Evolutionary conservation across 64 coral and sea anemone genomes (phyloP).

Genomic region (Pachyseris speciosa): DNA sequence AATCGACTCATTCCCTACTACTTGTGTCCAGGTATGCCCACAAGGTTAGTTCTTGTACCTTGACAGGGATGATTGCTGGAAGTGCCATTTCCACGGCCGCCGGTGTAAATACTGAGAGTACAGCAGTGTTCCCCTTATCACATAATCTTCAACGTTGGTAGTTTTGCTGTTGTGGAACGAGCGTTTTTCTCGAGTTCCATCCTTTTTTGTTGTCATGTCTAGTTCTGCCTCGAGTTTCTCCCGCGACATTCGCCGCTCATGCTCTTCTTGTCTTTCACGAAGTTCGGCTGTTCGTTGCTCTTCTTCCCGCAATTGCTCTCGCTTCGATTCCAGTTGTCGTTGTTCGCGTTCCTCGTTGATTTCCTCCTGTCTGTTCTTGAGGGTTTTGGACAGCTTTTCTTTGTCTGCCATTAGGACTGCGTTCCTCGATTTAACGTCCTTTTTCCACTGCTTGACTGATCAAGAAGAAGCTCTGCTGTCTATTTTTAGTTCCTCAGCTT

Average conservation of each 20-base stretch:
- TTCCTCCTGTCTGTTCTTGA: neutral
- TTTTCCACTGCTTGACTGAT: conserved; percentile 63
- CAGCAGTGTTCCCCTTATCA: conserved; percentile 10
- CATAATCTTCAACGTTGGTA: conserved; percentile 46
- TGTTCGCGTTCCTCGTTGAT: neutral
- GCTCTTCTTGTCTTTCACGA: neutral
- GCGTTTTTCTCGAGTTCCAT: neutral
- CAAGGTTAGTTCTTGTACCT: conserved; percentile 44
- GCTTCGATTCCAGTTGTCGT: neutral
- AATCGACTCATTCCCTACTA: too few species aligned
- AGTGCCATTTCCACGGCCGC: conserved; percentile 16
- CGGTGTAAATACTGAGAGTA: conserved; percentile 29
- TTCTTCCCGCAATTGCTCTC: conserved; percentile 1
- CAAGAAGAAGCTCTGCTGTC: conserved; percentile 43
- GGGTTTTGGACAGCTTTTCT: conserved; percentile 29
- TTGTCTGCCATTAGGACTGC: neutral
- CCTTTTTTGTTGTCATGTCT: neutral
- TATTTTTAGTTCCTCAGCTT: conserved; percentile 57
- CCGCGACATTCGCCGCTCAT: neutral
- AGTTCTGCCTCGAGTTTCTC: conserved; percentile 16
- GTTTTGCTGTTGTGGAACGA: neutral
- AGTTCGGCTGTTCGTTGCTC: neutral
- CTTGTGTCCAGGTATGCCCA: conserved; percentile 81
- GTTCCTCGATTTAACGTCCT: conserved; percentile 54
- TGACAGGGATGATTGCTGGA: conserved; percentile 63